phyloP scores from a whole-genome alignment of 2,888 invertebrate genomes.

The Lithophane semibrunnea region DNA sequence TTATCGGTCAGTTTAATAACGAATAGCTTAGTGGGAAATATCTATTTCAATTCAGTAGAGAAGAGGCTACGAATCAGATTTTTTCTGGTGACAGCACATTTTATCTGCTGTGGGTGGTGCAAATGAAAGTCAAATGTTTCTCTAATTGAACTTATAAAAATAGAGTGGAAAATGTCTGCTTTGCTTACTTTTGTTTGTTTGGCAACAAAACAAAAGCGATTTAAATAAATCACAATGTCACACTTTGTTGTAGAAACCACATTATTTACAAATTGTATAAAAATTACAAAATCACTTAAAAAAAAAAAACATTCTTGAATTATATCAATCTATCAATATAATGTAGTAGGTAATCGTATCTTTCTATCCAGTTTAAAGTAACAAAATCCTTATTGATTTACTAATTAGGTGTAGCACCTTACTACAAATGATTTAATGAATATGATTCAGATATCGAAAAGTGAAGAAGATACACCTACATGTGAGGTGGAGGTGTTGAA shows the following conservation, averaged over 20 bases:
- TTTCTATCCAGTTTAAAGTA: background rate
- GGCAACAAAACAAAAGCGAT: conserved; percentile 39
- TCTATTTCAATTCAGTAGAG: background rate
- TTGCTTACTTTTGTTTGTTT: conserved; percentile 29
- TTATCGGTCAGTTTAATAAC: conserved; percentile 8
- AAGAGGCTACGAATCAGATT: background rate
- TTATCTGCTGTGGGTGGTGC: conserved; percentile 10
- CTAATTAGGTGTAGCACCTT: background rate
- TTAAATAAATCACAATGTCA: background rate
- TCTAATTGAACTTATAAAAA: conserved; percentile 18
- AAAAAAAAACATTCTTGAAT: background rate
- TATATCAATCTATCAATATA: background rate
- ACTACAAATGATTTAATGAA: background rate
- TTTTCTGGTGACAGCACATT: conserved; percentile 6
- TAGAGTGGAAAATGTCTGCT: conserved; percentile 6
- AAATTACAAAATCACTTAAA: background rate
- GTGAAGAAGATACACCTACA: conserved; percentile 79
- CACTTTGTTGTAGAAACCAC: background rate
- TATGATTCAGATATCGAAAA: conserved; percentile 70
- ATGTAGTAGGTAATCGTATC: background rate
- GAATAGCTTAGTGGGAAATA: conserved; percentile 6
- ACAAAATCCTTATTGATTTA: background rate
- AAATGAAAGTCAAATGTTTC: conserved; percentile 23
- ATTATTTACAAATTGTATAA: conserved; percentile 2
- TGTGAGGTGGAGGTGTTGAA: conserved; percentile 93